A percentile compares a stretch with the other conserved stretches of the same genome.
Evolutionary conservation across 2,888 invertebrate genomes (phyloP).

Genomic region (Caenorhabditis sp.): DNA sequence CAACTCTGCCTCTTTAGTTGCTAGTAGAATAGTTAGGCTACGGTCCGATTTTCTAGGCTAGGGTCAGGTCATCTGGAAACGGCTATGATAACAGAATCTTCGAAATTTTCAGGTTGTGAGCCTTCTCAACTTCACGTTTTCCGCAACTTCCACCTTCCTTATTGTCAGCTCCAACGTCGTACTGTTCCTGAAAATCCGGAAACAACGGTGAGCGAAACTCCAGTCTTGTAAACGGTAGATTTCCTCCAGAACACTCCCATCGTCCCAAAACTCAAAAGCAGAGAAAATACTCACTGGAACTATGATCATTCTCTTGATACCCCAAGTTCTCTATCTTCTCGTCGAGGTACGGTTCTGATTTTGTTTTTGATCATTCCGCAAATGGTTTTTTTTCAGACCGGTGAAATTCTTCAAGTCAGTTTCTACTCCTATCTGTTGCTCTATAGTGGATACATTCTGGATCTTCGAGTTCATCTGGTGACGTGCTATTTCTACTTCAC

Average conservation of each 20-base stretch:
- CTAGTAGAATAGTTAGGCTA: too few species aligned
- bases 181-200: too few species aligned
- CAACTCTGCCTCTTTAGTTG: too few species aligned
- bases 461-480: constrained; percentile 4
- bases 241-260: background rate
- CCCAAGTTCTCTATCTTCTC: background rate
- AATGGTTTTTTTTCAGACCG: constrained; percentile 21
- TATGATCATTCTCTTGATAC: background rate
- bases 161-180: too few species aligned
- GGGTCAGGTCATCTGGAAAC: background rate
- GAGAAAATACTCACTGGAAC: constrained; percentile 7
- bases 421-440: constrained; percentile 17
- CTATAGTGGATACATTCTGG: background rate
- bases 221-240: background rate
- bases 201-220: background rate
- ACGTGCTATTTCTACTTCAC: constrained; percentile 20
- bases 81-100: too few species aligned
- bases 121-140: too few species aligned
- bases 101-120: too few species aligned
- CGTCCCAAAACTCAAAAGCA: background rate
- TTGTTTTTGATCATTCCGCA: too few species aligned
- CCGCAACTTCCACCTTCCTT: too few species aligned
- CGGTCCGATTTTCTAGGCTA: too few species aligned
- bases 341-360: too few species aligned
- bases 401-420: background rate